phyloP scores from a whole-genome alignment of 2,797 vertebrate species.

The Lagocephalus sceleratus region DNA sequence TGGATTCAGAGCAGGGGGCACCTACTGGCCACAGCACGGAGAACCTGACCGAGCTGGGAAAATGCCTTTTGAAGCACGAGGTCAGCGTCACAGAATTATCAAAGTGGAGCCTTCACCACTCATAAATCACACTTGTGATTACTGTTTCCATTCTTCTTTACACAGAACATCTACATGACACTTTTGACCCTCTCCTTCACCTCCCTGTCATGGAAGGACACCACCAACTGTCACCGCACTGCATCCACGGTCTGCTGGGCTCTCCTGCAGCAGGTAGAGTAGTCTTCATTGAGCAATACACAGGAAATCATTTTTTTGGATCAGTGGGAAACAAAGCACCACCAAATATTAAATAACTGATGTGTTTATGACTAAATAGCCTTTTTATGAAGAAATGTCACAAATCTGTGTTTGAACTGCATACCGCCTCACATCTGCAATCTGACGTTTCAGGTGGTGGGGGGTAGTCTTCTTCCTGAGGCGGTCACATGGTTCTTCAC shows the following conservation, averaged over 20 bases:
- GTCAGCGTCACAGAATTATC: slow-evolving; percentile 59
- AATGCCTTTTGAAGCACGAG: slow-evolving; percentile 89
- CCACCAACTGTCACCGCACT: slow-evolving; percentile 88
- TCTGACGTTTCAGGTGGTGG: slow-evolving; percentile 76
- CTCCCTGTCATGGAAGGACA: slow-evolving; percentile 93
- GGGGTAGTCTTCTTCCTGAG: slow-evolving; percentile 85
- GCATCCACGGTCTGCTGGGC: slow-evolving; percentile 93
- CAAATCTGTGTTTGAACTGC: neutral
- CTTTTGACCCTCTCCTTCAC: slow-evolving; percentile 87
- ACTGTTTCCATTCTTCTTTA: neutral
- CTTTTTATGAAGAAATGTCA: no score
- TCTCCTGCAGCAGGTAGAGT: slow-evolving; percentile 87
- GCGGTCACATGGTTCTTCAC: slow-evolving; percentile 91
- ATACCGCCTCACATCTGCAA: neutral
- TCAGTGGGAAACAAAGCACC: neutral
- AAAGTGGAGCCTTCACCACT: neutral
- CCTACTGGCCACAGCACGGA: slow-evolving; percentile 71
- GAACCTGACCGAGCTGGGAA: slow-evolving; percentile 92
- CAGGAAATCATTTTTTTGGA: neutral
- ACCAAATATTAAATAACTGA: neutral
- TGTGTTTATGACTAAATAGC: neutral
- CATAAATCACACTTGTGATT: neutral
- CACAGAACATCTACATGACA: slow-evolving; percentile 86
- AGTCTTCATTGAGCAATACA: neutral
- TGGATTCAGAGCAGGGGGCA: slow-evolving; percentile 73